Evolutionary conservation across 35 echinoderm and acorn worm species (phyloP).

Genomic region (Patiria miniata): DNA sequence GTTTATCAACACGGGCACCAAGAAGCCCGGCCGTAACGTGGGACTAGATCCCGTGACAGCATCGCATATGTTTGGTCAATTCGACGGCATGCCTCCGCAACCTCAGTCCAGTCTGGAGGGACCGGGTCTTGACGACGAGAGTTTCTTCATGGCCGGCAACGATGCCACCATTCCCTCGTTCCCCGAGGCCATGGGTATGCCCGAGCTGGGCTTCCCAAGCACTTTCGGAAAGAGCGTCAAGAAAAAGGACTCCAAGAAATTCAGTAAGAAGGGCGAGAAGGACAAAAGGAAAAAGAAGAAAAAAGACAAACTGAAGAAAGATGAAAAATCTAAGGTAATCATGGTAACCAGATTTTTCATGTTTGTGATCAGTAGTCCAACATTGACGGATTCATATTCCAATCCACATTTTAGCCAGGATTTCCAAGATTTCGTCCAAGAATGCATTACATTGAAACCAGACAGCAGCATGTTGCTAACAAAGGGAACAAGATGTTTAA

Average conservation of each 20-base stretch:
- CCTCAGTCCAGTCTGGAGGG: neutral
- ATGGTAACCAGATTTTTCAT: too few relatives aligned
- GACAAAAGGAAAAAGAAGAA: conserved; percentile 51
- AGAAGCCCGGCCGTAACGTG: neutral
- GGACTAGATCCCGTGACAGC: conserved; percentile 1
- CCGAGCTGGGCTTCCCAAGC: neutral
- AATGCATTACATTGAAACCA: too few relatives aligned
- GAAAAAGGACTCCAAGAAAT: conserved; percentile 34
- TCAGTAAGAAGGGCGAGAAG: conserved; percentile 39
- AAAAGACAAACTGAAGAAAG: conserved; percentile 45
- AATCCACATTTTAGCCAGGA: neutral
- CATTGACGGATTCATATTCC: neutral
- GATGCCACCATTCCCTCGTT: neutral
- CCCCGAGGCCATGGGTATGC: conserved; percentile 18
- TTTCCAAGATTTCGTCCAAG: too few relatives aligned
- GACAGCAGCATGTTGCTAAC: too few relatives aligned
- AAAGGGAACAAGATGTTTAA: too few relatives aligned
- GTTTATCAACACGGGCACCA: neutral
- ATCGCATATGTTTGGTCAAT: conserved; percentile 4
- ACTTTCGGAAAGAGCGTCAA: neutral
- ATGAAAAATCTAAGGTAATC: conserved; percentile 9
- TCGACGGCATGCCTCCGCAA: neutral
- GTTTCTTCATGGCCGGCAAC: conserved; percentile 2
- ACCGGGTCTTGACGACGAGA: neutral
- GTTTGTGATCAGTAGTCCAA: neutral